phyloP scores from a whole-genome alignment of 53 echinoderm and acorn worm species.

The Antedon mediterranea region DNA sequence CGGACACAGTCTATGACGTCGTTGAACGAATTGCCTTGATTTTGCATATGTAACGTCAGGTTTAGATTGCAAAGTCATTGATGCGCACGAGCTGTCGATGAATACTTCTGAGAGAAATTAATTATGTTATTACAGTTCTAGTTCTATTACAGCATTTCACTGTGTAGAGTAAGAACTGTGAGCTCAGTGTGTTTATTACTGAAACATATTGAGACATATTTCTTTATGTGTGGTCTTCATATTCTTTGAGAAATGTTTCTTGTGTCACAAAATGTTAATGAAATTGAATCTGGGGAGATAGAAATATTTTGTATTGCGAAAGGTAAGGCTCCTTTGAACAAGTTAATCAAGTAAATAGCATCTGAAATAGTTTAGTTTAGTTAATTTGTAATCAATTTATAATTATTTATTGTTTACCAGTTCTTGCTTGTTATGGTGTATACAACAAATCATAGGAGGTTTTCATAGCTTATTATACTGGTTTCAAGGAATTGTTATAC shows the following conservation, averaged over 20 bases:
- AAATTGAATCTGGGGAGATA: neutral
- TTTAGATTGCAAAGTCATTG: neutral
- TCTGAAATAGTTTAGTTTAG: too few relatives aligned
- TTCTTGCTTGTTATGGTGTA: too few relatives aligned
- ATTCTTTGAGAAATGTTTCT: neutral
- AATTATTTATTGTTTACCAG: too few relatives aligned
- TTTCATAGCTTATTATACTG: too few relatives aligned
- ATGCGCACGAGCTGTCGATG: neutral
- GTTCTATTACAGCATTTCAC: neutral
- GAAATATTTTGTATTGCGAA: neutral
- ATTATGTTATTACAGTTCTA: neutral
- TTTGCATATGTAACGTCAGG: neutral
- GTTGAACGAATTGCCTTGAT: neutral
- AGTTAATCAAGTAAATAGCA: too few relatives aligned
- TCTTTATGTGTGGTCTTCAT: neutral
- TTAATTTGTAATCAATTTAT: too few relatives aligned
- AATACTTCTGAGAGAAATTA: neutral
- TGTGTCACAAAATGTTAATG: neutral
- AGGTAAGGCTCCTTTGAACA: too few relatives aligned
- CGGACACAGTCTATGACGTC: neutral
- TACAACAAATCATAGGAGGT: too few relatives aligned
- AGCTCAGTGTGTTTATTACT: neutral
- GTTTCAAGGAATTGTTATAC: too few relatives aligned
- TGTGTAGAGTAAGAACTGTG: neutral
- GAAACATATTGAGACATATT: too few relatives aligned